Evolutionary conservation across 2,888 invertebrate genomes (phyloP), one percentile per base, ranked within the genome.

Genomic region (Charanyca ferruginea): DNA sequence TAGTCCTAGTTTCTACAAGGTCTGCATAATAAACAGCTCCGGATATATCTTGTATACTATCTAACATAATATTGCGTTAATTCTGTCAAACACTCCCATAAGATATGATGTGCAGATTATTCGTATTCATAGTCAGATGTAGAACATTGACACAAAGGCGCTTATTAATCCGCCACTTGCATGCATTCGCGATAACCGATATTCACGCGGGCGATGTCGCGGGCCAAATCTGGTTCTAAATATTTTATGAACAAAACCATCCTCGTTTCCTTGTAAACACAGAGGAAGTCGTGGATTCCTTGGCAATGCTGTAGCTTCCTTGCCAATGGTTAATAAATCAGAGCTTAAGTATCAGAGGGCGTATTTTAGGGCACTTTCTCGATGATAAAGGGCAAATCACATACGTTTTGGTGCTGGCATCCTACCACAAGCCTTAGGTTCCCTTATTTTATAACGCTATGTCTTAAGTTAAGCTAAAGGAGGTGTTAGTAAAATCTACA

Each of bases 341-440:
- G 47, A 13, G 11, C 51, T 35, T 52, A 73, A 72, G 67, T 71
- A 74, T 73, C 18, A n/a, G 62, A 45, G 59, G 72, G 79, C 62
- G 70, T 70, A 65, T 62, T 47, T 64, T 5, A 45, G 63, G 52
- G 44, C 57, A 49, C 58, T 73, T 55, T 44, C 47, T 22, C 42
- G 22, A 78, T 74, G 69, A 75, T 71, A 66, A 68, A 70, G 62
- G 42, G 68, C 57, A 78, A 81, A 81, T 79, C 65, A 78, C 57
- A 74, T 67, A 64, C 49, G 57, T 66, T 70, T 55, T 59, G 45
- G 28, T 41, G 16, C 38, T 28, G 20, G 8, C 4, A 25, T 58
- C 25, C 20, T 48, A 38, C 44, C 42, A 35, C 48, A 44, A 41
- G 51, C 22, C 45, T 8, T 23, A n/a, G 32, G 41, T 62, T 54